Conservation (phyloP, 2,113 vertebrate species). For the Ranitomeya imitator region DNA sequence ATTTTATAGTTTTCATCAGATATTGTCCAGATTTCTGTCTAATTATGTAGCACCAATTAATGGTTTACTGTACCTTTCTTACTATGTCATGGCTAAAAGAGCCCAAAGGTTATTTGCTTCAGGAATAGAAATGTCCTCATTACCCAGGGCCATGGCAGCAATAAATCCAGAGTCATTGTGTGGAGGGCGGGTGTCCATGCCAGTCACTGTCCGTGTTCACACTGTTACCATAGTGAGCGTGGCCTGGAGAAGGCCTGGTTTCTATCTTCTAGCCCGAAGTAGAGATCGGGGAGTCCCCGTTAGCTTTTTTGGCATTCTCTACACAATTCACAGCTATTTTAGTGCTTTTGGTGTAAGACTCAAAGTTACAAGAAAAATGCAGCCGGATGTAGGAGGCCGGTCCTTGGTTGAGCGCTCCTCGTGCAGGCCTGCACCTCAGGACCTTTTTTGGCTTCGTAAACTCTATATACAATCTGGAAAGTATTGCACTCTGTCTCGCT, state of each 20-base stretch:
- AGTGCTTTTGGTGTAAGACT: constrained; percentile 50
- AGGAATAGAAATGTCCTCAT: neutral
- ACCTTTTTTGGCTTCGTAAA: constrained; percentile 52
- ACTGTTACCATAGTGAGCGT: constrained; percentile 12
- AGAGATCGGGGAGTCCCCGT: constrained; percentile 53
- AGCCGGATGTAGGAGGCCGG: constrained; percentile 8
- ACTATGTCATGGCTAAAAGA: neutral
- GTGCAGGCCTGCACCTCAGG: constrained; percentile 38
- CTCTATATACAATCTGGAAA: constrained; percentile 40
- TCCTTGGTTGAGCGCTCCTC: neutral
- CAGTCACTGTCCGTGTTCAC: neutral
- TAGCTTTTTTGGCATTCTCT: constrained; percentile 33
- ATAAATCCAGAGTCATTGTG: neutral
- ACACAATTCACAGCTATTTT: constrained; percentile 54
- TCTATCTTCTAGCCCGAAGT: neutral
- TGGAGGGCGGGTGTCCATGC: constrained; percentile 6
- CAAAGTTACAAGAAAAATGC: constrained; percentile 34
- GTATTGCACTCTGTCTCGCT: constrained; percentile 34
- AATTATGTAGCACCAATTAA: neutral
- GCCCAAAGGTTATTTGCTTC: neutral
- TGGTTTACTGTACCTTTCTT: neutral
- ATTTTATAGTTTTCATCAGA: neutral
- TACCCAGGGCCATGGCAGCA: neutral
- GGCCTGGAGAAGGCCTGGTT: neutral
- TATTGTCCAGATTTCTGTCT: neutral